A percentile compares a stretch with the other conserved stretches of the same genome.
These are phyloP conservation scores for Leucophenga montana DNA, from an alignment of 2,888 invertebrate species.

Conservation along the genomic window DNA sequence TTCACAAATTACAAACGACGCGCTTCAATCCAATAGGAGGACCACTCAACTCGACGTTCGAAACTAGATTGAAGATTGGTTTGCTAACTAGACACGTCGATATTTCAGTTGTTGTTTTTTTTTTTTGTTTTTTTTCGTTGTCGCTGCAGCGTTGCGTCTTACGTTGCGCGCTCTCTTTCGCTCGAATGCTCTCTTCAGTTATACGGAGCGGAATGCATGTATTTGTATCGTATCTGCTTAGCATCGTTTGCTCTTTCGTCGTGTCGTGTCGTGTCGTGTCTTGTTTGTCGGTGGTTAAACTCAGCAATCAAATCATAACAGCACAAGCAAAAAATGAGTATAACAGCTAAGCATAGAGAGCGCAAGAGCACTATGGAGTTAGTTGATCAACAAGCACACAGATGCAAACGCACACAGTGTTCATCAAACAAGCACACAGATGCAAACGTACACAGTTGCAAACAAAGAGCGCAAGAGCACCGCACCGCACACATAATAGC, in stretches of 20 bases:
- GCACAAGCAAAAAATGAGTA: slow-evolving; percentile 41
- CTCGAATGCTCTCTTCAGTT: slow-evolving; percentile 26
- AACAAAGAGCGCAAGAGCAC: not conserved
- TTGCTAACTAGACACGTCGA: slow-evolving; percentile 74
- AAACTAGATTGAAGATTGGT: slow-evolving; percentile 73
- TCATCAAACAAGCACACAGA: slow-evolving; percentile 43
- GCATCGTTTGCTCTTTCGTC: slow-evolving; percentile 57
- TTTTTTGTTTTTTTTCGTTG: slow-evolving; percentile 56
- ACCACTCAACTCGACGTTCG: slow-evolving; percentile 73
- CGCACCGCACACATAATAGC: not conserved
- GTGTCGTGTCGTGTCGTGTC: no score
- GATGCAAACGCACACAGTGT: slow-evolving; percentile 24
- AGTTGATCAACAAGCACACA: slow-evolving; percentile 41
- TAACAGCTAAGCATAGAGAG: not conserved
- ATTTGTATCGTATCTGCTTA: slow-evolving; percentile 43
- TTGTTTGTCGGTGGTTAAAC: slow-evolving; percentile 70
- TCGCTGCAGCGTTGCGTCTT: slow-evolving; percentile 46
- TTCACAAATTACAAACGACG: slow-evolving; percentile 38
- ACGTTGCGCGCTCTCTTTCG: slow-evolving; percentile 40
- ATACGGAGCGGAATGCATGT: slow-evolving; percentile 26
- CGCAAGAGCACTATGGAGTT: slow-evolving; percentile 33
- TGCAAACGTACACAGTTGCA: slow-evolving; percentile 25
- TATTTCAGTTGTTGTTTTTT: slow-evolving; percentile 69
- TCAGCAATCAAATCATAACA: slow-evolving; percentile 66
- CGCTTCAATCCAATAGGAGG: slow-evolving; percentile 63